These are phyloP conservation scores for Masticophis lateralis DNA, from an alignment of 2,797 vertebrate genomes.

Conservation along the genomic window DNA sequence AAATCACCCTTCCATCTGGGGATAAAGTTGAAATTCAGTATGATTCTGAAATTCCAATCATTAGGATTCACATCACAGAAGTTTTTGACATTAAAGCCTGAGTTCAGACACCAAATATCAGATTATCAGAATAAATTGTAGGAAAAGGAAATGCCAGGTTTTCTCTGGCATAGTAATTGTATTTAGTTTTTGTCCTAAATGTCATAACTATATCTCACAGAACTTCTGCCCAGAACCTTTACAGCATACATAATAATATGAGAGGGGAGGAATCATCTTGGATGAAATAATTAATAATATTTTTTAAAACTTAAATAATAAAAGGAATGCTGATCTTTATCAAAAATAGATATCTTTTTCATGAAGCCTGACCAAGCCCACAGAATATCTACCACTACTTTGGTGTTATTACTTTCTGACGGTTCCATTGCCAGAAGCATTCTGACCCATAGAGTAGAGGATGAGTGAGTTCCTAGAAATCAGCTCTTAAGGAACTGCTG, in stretches of 20 bases:
- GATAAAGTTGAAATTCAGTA: not conserved
- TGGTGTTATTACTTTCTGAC: not conserved
- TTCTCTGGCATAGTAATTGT: not conserved
- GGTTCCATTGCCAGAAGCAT: not conserved
- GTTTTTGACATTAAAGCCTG: not conserved
- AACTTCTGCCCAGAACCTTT: not conserved
- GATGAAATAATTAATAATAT: not conserved
- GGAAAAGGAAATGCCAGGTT: not conserved
- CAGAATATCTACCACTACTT: not conserved
- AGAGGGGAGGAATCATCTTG: not conserved
- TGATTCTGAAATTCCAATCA: not conserved
- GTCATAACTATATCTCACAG: not conserved
- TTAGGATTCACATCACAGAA: not conserved
- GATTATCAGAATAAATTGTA: not conserved
- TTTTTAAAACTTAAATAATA: not conserved
- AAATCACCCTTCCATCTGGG: not conserved
- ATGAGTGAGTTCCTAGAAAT: not conserved
- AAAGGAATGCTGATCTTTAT: not conserved
- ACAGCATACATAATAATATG: not conserved
- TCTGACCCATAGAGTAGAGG: not conserved
- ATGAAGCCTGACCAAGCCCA: not conserved
- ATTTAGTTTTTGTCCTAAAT: not conserved
- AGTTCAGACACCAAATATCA: not conserved
- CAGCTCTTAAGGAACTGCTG: not conserved
- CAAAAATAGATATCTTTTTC: not conserved